phyloP scores from a whole-genome alignment of 2,113 vertebrate genomes.

The Pontoporia blainvillei region DNA sequence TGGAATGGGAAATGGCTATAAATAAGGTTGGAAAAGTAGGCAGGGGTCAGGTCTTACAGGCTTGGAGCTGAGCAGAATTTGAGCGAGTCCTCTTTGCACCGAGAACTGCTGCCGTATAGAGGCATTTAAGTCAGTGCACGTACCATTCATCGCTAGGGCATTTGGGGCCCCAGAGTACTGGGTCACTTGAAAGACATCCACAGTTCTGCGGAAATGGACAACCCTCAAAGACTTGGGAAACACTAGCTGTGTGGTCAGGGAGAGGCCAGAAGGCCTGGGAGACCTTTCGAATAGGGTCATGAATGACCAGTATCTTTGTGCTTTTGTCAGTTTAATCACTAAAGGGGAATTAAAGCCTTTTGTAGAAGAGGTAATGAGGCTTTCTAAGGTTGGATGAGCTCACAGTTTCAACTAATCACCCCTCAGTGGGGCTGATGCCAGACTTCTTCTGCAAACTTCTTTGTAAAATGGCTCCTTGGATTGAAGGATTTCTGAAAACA shows the following conservation, averaged over 20 bases:
- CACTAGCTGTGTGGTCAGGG: not conserved
- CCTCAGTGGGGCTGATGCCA: not conserved
- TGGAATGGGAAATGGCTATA: not conserved
- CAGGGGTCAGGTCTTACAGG: not conserved
- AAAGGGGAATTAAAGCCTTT: conserved; percentile 21
- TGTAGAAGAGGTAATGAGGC: conserved; percentile 49
- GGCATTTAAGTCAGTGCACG: not conserved
- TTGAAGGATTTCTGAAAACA: conserved; percentile 5
- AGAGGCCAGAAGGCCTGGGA: not conserved
- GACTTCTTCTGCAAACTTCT: not conserved
- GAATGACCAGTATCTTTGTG: conserved; percentile 44
- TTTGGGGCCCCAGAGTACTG: not conserved
- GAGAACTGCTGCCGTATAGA: not conserved
- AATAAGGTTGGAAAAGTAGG: not conserved
- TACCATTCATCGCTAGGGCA: not conserved
- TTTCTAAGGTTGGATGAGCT: conserved; percentile 32
- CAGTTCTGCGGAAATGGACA: not conserved
- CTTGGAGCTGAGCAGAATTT: not conserved
- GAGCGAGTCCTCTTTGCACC: not conserved
- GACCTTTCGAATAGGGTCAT: conserved; percentile 24
- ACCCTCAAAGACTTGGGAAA: not conserved
- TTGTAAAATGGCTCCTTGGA: not conserved
- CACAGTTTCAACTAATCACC: conserved; percentile 14
- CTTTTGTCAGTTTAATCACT: not conserved
- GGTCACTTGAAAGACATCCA: not conserved